phyloP scores from a whole-genome alignment of 1,140 invertebrate species.

The Brachionus paranguensis region DNA sequence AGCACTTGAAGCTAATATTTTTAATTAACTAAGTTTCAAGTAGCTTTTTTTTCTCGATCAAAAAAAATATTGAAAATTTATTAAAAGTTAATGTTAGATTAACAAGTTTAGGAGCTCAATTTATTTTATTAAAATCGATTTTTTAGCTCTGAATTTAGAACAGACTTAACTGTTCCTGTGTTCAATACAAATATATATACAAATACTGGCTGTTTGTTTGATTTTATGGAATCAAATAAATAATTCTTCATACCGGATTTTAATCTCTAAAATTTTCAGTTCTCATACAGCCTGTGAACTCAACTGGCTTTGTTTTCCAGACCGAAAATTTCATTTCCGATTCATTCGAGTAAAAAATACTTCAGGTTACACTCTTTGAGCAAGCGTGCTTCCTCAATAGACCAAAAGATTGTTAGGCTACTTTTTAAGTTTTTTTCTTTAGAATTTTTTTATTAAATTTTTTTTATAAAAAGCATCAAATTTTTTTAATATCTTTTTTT shows the following conservation, averaged over 20 bases:
- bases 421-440: neutral
- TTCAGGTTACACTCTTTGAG: neutral
- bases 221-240: neutral
- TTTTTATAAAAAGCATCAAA: neutral
- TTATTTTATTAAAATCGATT: neutral
- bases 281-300: neutral
- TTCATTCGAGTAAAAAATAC: neutral
- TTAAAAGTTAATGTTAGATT: neutral
- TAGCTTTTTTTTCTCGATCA: neutral
- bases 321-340: neutral
- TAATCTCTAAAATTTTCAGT: neutral
- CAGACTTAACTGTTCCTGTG: neutral
- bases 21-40: constrained; percentile 1
- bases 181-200: neutral
- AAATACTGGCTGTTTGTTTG: neutral
- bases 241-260: neutral
- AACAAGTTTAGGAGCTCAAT: neutral
- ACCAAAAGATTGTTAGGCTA: neutral
- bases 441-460: neutral
- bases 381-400: neutral
- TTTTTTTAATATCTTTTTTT: neutral
- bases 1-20: neutral
- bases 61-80: neutral
- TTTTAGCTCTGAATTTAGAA: neutral
- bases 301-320: neutral